Conservation (phyloP, 2,888 invertebrate species). For the Siphlonurus alternatus region DNA sequence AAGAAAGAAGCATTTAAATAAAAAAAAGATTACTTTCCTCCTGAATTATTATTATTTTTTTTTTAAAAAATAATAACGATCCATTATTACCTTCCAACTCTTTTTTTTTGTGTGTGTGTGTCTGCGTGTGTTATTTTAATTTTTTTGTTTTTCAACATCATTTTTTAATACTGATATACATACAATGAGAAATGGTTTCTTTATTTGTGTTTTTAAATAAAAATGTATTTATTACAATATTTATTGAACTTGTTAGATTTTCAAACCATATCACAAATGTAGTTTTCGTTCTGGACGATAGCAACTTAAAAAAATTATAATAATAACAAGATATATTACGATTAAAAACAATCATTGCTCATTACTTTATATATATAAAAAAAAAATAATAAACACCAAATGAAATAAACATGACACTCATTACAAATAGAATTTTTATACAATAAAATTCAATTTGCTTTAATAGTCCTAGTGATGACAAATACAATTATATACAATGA, state of each 20-base stretch:
- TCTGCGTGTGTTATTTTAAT: neutral
- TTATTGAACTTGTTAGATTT: neutral
- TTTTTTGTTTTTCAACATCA: neutral
- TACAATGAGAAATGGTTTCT: neutral
- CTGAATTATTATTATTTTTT: too few relatives aligned
- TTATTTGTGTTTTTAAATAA: neutral
- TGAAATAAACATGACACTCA: slow-evolving; percentile 15
- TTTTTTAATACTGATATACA: neutral
- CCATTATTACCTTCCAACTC: too few relatives aligned
- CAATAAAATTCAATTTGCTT: slow-evolving; percentile 11
- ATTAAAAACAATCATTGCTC: neutral
- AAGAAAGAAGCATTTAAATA: too few relatives aligned
- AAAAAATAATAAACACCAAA: slow-evolving; percentile 15
- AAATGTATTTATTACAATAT: neutral
- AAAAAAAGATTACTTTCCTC: too few relatives aligned
- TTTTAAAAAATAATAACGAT: too few relatives aligned
- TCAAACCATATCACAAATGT: slow-evolving; percentile 12
- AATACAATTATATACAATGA: slow-evolving; percentile 8
- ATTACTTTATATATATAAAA: slow-evolving; percentile 4
- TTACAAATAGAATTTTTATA: slow-evolving; percentile 11
- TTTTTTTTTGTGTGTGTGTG: slow-evolving; percentile 4
- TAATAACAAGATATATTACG: slow-evolving; percentile 7
- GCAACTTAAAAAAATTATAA: slow-evolving; percentile 12
- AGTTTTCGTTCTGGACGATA: slow-evolving; percentile 10
- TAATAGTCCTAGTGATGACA: slow-evolving; percentile 6